A percentile compares a stretch with the other conserved stretches of the same genome.
Evolutionary conservation across 1,140 invertebrate genomes (phyloP).

Genomic region (Panagrolaimus sp.): DNA sequence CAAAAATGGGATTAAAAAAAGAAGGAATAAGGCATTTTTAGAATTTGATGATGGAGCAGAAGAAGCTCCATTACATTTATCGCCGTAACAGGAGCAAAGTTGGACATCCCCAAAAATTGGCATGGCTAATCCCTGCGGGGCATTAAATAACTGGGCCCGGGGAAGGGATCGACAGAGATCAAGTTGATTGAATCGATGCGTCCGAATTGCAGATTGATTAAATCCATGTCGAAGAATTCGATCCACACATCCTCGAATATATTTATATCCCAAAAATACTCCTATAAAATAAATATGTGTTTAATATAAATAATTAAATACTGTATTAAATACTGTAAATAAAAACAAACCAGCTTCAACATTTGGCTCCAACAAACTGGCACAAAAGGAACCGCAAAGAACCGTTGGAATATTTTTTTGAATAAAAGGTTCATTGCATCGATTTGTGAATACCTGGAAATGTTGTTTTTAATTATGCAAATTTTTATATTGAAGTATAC

Average conservation of each 20-base stretch:
- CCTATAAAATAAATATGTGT: constrained; percentile 32
- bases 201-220: constrained; percentile 52
- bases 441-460: constrained; percentile 50
- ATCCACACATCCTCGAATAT: constrained; percentile 54
- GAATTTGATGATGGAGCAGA: background rate
- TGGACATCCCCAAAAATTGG: constrained; percentile 41
- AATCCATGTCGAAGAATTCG: constrained; percentile 50
- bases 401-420: constrained; percentile 53
- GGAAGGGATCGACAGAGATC: constrained; percentile 50
- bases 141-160: constrained; percentile 49
- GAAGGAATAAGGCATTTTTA: too few species aligned
- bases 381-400: constrained; percentile 47
- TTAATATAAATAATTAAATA: background rate
- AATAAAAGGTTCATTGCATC: constrained; percentile 45
- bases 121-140: constrained; percentile 29
- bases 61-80: constrained; percentile 11
- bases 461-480: background rate
- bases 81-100: constrained; percentile 29
- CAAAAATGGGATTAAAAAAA: too few species aligned
- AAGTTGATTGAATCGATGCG: constrained; percentile 55
- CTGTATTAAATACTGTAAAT: background rate
- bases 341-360: constrained; percentile 50
- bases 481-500: constrained; percentile 24
- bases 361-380: constrained; percentile 51
- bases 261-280: constrained; percentile 57